Evolutionary conservation across 1,140 invertebrate genomes (phyloP).

Genomic region (Eurosta solidaginis): DNA sequence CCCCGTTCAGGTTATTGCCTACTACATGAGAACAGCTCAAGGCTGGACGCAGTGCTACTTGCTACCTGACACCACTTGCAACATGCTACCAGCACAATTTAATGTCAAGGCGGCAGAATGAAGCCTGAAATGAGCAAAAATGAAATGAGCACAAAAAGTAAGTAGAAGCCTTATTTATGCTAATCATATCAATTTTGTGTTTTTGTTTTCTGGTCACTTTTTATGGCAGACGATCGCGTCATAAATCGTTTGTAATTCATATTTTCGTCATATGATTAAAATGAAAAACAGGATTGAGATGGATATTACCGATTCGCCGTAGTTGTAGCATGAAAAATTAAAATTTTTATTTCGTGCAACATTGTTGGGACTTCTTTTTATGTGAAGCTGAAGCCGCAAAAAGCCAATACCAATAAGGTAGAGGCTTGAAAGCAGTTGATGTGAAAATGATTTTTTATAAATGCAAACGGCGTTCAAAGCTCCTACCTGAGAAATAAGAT

Average conservation of each 20-base stretch:
- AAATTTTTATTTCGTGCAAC: neutral
- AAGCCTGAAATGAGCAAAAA: constrained; percentile 12
- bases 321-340: neutral
- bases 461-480: too few species aligned
- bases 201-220: neutral
- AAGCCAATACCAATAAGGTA: too few species aligned
- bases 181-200: neutral
- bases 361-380: neutral
- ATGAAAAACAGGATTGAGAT: neutral
- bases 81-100: too few species aligned
- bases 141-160: neutral
- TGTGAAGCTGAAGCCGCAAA: neutral
- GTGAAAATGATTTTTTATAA: too few species aligned
- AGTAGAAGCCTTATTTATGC: neutral
- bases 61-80: neutral
- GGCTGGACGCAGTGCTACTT: neutral
- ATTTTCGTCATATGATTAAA: neutral
- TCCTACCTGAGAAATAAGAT: neutral
- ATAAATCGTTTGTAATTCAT: neutral
- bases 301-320: neutral
- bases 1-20: neutral
- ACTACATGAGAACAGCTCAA: neutral
- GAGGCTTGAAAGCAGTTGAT: too few species aligned
- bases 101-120: neutral
- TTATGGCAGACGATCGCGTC: neutral